These are phyloP conservation scores for Dicycla oo DNA, from an alignment of 2,888 invertebrate species.

Conservation along the genomic window DNA sequence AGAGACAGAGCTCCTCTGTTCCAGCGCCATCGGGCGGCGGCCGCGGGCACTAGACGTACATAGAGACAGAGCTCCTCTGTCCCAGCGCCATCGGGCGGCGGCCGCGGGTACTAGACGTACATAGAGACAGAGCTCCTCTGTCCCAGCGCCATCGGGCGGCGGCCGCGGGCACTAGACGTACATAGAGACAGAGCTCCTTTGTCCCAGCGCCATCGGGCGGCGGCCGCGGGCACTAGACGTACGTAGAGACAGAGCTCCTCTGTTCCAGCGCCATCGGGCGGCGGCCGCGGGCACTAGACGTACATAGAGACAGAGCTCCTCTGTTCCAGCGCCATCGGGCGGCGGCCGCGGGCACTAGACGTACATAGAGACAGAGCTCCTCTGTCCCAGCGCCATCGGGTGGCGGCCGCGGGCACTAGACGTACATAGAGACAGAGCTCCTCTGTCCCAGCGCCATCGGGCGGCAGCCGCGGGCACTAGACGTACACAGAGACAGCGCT, in stretches of 20 bases:
- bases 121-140: too few relatives aligned
- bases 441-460: too few relatives aligned
- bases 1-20: too few relatives aligned
- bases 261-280: constrained; percentile 17
- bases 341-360: background rate
- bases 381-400: constrained; percentile 6
- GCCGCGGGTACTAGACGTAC: background rate
- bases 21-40: constrained; percentile 3
- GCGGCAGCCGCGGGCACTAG: constrained; percentile 1
- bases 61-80: too few relatives aligned
- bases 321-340: constrained; percentile 19
- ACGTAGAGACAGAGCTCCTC: too few relatives aligned
- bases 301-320: too few relatives aligned
- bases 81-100: constrained; percentile 1
- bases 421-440: too few relatives aligned
- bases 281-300: background rate
- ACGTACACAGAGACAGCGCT: too few relatives aligned
- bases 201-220: constrained; percentile 8
- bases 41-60: background rate
- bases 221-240: background rate
- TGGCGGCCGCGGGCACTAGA: background rate
- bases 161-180: background rate
- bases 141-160: constrained; percentile 5
- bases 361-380: too few relatives aligned
- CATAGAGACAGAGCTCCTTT: too few relatives aligned